phyloP scores from a whole-genome alignment of 2,888 invertebrate genomes.

The Dysmachus trigonus region DNA sequence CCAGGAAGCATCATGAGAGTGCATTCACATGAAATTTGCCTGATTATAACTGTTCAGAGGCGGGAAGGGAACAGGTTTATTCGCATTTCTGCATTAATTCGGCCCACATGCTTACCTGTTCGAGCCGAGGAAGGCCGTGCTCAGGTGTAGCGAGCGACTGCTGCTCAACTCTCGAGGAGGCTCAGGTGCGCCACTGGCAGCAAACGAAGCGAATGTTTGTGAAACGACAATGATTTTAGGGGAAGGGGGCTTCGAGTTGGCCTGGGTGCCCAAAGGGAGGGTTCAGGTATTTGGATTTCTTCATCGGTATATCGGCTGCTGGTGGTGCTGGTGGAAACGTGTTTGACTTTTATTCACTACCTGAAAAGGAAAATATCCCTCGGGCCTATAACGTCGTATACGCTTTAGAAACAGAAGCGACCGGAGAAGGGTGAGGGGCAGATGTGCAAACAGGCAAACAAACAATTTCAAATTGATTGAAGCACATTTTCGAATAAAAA shows the following conservation, averaged over 20 bases:
- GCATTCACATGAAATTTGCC: background rate
- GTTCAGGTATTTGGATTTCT: background rate
- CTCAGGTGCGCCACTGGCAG: background rate
- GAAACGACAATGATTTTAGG: background rate
- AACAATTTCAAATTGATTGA: background rate
- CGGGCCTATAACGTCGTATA: background rate
- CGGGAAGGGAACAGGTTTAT: background rate
- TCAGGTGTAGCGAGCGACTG: background rate
- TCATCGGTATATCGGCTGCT: background rate
- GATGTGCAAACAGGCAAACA: background rate
- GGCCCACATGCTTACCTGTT: background rate
- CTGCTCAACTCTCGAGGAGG: background rate
- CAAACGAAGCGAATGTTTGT: background rate
- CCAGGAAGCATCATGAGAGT: background rate
- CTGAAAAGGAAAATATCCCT: background rate
- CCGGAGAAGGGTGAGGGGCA: background rate
- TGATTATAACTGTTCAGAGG: background rate
- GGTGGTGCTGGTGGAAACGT: background rate
- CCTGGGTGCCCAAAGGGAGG: background rate
- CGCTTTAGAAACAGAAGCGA: too few species aligned
- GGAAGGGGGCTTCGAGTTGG: background rate
- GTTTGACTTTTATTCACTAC: background rate
- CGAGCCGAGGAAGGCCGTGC: background rate
- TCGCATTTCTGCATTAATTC: background rate
- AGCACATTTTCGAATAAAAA: background rate